Conservation (phyloP, 2,888 invertebrate genomes). For the Chrysotoxum bicinctum region DNA sequence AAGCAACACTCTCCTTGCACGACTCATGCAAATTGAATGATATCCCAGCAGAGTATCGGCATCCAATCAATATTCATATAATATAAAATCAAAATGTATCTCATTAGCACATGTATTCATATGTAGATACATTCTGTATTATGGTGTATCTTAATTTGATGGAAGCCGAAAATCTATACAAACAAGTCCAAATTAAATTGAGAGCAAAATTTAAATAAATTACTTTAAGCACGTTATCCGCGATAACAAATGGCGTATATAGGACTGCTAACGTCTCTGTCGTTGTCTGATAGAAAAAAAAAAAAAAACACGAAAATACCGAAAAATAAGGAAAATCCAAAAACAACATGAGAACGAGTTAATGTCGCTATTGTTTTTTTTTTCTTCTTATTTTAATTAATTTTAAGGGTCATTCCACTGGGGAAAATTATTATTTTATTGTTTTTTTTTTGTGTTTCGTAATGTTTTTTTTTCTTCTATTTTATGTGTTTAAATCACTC, state of each 20-base stretch:
- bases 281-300: neutral
- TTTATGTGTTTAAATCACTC: constrained; percentile 27
- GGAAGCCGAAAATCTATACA: constrained; percentile 44
- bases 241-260: constrained; percentile 62
- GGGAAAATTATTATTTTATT: constrained; percentile 38
- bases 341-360: constrained; percentile 44
- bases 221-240: constrained; percentile 63
- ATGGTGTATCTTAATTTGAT: constrained; percentile 57
- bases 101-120: constrained; percentile 39
- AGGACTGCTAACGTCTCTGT: constrained; percentile 10
- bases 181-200: constrained; percentile 60
- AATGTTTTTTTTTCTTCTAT: constrained; percentile 1
- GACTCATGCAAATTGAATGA: neutral
- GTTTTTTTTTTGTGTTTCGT: neutral
- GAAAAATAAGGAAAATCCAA: neutral
- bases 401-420: constrained; percentile 52
- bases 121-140: neutral
- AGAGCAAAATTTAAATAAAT: constrained; percentile 72
- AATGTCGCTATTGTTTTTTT: constrained; percentile 28
- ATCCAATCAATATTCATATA: constrained; percentile 53
- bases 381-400: constrained; percentile 26
- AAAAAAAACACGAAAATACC: neutral
- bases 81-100: constrained; percentile 50
- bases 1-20: neutral
- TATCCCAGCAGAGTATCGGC: neutral